A percentile compares a stretch with the other conserved stretches of the same genome.
phyloP scores from a whole-genome alignment of 2,797 vertebrate species.

The Etheostoma perlongum region DNA sequence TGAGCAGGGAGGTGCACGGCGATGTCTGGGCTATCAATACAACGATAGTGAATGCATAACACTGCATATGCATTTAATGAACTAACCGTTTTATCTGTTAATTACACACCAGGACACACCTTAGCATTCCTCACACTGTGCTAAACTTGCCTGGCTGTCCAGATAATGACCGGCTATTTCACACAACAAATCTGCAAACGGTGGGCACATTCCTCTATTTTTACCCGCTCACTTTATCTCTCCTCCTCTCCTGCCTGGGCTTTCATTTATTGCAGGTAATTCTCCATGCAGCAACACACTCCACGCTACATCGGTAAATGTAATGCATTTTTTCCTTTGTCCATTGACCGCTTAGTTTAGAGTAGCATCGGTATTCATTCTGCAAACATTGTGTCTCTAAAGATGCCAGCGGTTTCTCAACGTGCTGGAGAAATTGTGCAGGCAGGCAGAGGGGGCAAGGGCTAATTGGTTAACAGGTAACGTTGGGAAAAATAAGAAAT shows the following conservation, averaged over 20 bases:
- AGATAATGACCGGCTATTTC: slow-evolving; percentile 81
- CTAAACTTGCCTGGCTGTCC: slow-evolving; percentile 76
- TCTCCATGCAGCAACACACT: slow-evolving; percentile 71
- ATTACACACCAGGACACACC: slow-evolving; percentile 85
- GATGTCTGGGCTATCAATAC: slow-evolving; percentile 86
- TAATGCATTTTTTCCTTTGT: slow-evolving; percentile 69
- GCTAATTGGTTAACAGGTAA: slow-evolving; percentile 57
- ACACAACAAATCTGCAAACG: slow-evolving; percentile 77
- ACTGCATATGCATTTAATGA: slow-evolving; percentile 89
- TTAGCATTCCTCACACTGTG: slow-evolving; percentile 80
- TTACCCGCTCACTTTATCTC: slow-evolving; percentile 72
- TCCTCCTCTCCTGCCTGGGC: slow-evolving; percentile 54
- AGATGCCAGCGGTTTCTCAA: slow-evolving; percentile 42
- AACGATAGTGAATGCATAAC: slow-evolving; percentile 80
- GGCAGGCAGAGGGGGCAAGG: slow-evolving; percentile 14
- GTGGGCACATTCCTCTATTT: slow-evolving; percentile 63
- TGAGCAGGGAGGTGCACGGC: slow-evolving; percentile 75
- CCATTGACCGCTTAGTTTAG: slow-evolving; percentile 55
- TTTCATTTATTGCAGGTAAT: slow-evolving; percentile 77
- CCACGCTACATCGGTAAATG: slow-evolving; percentile 59
- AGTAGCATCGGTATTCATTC: slow-evolving; percentile 60
- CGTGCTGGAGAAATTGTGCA: slow-evolving; percentile 39
- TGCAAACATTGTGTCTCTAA: slow-evolving; percentile 40
- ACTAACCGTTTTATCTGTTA: slow-evolving; percentile 88
- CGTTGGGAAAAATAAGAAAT: slow-evolving; percentile 45